phyloP scores from a whole-genome alignment of 1,140 invertebrate genomes.

The Eumeta japonica region DNA sequence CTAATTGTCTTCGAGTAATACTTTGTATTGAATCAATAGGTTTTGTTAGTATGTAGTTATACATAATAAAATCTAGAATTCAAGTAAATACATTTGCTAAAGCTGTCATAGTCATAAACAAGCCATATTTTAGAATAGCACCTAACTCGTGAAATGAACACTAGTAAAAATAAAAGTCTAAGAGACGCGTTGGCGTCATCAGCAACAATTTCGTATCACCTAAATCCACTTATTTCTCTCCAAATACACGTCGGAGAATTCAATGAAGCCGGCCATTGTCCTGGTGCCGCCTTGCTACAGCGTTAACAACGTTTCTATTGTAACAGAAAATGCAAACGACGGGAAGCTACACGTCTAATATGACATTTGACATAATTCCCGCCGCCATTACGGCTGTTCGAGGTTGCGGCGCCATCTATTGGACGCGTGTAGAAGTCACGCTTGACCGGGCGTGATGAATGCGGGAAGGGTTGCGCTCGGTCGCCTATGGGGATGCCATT shows the following conservation, averaged over 20 bases:
- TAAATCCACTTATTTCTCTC: no score
- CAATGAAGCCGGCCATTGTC: neutral
- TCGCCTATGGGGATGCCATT: neutral
- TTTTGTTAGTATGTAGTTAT: no score
- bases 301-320: constrained; percentile 37
- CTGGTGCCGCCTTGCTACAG: no score
- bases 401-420: constrained; percentile 3
- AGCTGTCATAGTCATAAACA: no score
- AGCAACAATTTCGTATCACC: neutral
- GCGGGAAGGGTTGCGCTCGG: neutral
- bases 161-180: neutral
- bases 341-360: constrained; percentile 41
- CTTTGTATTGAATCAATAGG: no score
- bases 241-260: neutral
- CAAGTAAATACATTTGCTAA: no score
- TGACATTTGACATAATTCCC: constrained; percentile 47
- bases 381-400: constrained; percentile 26
- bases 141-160: no score
- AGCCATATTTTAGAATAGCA: no score
- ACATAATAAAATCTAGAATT: no score
- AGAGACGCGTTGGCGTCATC: neutral
- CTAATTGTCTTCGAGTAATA: no score
- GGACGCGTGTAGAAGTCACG: neutral
- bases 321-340: constrained; percentile 44
- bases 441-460: no score